Percentiles rank a stretch among this genome's conserved stretches.
Evolutionary conservation across 2,113 vertebrate genomes (phyloP).

Genomic region (Festucalex cinctus): DNA sequence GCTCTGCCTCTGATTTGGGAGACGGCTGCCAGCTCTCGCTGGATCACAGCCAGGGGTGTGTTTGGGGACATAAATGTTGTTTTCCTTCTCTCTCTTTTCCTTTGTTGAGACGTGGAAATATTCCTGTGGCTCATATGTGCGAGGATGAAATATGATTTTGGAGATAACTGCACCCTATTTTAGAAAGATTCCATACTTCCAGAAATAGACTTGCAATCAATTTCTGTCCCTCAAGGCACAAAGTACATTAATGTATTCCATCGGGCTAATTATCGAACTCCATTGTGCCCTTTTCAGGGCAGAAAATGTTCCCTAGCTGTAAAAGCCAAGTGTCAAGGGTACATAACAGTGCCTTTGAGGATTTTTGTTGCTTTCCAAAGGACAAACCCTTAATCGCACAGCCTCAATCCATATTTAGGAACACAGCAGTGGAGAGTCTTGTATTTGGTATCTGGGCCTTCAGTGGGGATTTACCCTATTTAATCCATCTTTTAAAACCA

Average conservation of each 20-base stretch:
- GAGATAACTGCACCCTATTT: slow-evolving; percentile 29
- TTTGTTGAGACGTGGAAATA: slow-evolving; percentile 24
- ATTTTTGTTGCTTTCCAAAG: background rate
- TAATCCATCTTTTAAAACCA: background rate
- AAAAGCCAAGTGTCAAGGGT: background rate
- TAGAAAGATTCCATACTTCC: background rate
- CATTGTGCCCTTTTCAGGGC: slow-evolving; percentile 1
- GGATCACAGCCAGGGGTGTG: slow-evolving; percentile 40
- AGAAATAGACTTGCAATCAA: background rate
- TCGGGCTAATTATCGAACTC: slow-evolving; percentile 5
- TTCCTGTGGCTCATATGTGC: slow-evolving; percentile 36
- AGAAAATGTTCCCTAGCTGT: background rate
- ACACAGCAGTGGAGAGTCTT: background rate
- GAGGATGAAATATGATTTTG: slow-evolving; percentile 50
- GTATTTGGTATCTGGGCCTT: background rate
- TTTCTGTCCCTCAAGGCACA: background rate
- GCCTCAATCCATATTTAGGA: background rate
- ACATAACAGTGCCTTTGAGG: background rate
- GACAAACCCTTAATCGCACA: background rate
- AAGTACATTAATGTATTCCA: background rate
- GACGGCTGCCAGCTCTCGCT: slow-evolving; percentile 45
- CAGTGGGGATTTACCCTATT: background rate
- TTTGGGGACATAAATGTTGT: slow-evolving; percentile 36
- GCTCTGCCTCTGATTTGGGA: slow-evolving; percentile 58
- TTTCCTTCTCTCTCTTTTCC: slow-evolving; percentile 32